These are phyloP conservation scores for Streptopelia turtur DNA, from an alignment of 2,797 vertebrate species.

Conservation along the genomic window DNA sequence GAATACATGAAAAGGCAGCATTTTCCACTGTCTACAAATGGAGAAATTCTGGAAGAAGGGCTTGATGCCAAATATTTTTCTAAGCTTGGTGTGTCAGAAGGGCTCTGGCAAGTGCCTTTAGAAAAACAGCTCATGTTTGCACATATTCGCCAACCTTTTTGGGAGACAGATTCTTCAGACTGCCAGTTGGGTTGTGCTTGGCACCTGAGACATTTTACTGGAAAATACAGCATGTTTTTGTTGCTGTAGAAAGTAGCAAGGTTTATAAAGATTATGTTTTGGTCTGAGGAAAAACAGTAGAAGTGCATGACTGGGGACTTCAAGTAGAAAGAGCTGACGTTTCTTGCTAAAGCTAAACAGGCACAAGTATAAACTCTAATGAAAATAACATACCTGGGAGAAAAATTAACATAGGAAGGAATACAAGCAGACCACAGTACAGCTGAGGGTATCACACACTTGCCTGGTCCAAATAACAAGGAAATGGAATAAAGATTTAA, in stretches of 20 bases:
- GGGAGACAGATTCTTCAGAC: constrained; percentile 43
- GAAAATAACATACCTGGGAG: neutral
- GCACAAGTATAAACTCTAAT: neutral
- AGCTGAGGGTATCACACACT: neutral
- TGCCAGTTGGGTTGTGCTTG: constrained; percentile 50
- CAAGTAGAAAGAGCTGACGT: constrained; percentile 12
- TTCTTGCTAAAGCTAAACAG: constrained; percentile 39
- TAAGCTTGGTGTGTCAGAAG: constrained; percentile 65
- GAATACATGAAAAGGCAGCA: constrained; percentile 49
- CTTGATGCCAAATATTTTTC: constrained; percentile 65
- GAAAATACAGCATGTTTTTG: constrained; percentile 62
- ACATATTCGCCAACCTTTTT: constrained; percentile 65
- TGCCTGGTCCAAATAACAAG: neutral
- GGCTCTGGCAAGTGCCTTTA: constrained; percentile 63
- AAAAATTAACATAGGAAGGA: neutral
- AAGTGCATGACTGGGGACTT: constrained; percentile 19
- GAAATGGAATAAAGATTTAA: neutral
- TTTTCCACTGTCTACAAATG: constrained; percentile 61
- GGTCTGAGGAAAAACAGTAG: constrained; percentile 35
- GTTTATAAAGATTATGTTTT: constrained; percentile 52
- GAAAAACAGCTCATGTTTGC: constrained; percentile 66
- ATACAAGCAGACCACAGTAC: neutral
- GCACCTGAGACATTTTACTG: constrained; percentile 42
- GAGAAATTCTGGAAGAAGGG: constrained; percentile 58
- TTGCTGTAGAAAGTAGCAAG: constrained; percentile 36